Base-by-base conservation (phyloP, 2,797 vertebrate species). In the Chelmon rostratus region DNA sequence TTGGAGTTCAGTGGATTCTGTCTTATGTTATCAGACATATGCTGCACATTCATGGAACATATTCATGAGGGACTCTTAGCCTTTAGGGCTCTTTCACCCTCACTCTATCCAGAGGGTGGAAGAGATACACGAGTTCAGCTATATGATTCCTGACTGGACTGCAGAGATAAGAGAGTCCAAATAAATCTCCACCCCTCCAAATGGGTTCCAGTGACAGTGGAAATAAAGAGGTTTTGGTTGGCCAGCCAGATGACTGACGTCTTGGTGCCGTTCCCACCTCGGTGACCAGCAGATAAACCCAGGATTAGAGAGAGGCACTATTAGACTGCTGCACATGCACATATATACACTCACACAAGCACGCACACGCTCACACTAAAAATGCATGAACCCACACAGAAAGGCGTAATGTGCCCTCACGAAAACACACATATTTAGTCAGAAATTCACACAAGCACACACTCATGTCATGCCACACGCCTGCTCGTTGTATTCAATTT, bases 191-290 rank as follows among this genome's bases (percentile, higher is more conserved):
- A 83, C 76, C 79, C 77, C 86, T 90, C 85, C 95, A 94, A 95
- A 93, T 91, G 86, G 91, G 92, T 92, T 94, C 93, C 85, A 95
- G 94, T 96, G 95, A 96, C 90, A 95, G 91, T 86, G 91, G 73
- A 90, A 96, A 94, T 96, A 96, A 95, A 89, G 88, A 95, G 91
- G 88, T 93, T 96, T 95, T 91, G 87, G 92, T 94, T 96, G 95
- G 92, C 76, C 94, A 82, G 84, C 74, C 90, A 52, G 82, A 91
- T 94, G 93, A 97, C 86, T 94, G 93, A 94, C 92, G 81, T 92
- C 90, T 94, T 93, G 89, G 78, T 93, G 92, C 72, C 28, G 88
- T 85, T 93, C 85, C 84, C 83, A 91, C 90, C 89, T 88, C 85
- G 85, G 82, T 89, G 88, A 90, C 92, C 84, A 86, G 82, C 91